A percentile compares a stretch with the other conserved stretches of the same genome.
These are phyloP conservation scores for Cremastinae sp. DNA, from an alignment of 2,888 invertebrate genomes.

Conservation along the genomic window DNA sequence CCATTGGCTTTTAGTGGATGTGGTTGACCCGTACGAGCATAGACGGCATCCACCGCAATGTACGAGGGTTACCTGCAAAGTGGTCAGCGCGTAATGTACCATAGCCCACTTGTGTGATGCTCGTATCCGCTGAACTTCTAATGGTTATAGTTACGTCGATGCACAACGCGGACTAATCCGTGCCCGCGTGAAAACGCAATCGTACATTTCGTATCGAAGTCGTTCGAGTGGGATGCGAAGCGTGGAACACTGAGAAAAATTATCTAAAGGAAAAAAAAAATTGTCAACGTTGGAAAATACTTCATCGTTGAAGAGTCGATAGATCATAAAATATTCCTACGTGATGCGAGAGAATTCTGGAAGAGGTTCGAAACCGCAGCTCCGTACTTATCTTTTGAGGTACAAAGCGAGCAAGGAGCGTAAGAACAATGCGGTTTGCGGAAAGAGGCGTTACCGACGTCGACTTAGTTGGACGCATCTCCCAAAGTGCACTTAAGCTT, in stretches of 20 bases:
- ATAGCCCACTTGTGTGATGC: conserved; percentile 61
- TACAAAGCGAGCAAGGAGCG: conserved; percentile 9
- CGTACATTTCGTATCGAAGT: conserved; percentile 51
- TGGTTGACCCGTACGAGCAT: conserved; percentile 60
- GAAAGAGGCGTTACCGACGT: conserved; percentile 37
- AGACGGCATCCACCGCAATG: conserved; percentile 65
- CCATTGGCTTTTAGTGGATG: conserved; percentile 68
- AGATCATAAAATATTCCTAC: no score
- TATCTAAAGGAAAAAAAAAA: no score
- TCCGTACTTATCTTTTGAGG: conserved; percentile 19
- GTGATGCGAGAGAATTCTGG: not conserved
- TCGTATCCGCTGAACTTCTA: conserved; percentile 61
- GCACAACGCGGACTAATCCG: conserved; percentile 37
- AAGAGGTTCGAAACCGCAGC: conserved; percentile 9
- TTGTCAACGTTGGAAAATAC: no score
- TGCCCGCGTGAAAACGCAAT: conserved; percentile 36
- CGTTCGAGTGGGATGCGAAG: conserved; percentile 36
- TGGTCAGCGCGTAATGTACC: conserved; percentile 65
- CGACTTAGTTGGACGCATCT: conserved; percentile 45
- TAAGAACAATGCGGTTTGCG: conserved; percentile 24
- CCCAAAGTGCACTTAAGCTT: conserved; percentile 55
- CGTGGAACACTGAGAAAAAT: no score
- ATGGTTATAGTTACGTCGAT: conserved; percentile 65
- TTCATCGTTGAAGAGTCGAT: no score
- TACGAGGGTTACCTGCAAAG: conserved; percentile 67